Conservation (phyloP, 2,888 invertebrate species). For the Patella pellucida region DNA sequence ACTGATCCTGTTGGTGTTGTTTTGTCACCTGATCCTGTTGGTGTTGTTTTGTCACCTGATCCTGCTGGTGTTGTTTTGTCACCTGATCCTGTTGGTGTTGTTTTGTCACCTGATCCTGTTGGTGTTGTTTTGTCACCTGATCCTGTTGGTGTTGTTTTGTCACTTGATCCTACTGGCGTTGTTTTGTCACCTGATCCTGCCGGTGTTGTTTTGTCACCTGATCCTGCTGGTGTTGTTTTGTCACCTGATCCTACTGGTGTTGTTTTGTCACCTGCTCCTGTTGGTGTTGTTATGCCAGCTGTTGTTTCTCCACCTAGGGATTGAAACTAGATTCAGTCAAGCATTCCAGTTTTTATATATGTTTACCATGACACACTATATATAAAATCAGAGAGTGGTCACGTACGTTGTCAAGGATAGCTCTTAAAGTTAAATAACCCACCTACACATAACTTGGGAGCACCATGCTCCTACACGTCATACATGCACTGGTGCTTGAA, state of each 20-base stretch:
- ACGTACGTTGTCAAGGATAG: too few relatives aligned
- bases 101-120: constrained; percentile 1
- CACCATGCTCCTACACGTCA: too few relatives aligned
- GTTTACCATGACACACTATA: too few relatives aligned
- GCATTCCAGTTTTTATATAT: too few relatives aligned
- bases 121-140: constrained; percentile 22
- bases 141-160: constrained; percentile 12
- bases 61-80: constrained; percentile 20
- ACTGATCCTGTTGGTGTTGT: constrained; percentile 14
- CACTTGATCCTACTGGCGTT: constrained; percentile 19
- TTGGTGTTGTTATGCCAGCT: constrained; percentile 18
- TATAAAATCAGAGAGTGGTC: too few relatives aligned
- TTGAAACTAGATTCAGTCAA: background rate
- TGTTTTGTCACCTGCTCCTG: constrained; percentile 16
- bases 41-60: constrained; percentile 21
- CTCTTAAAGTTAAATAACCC: too few relatives aligned
- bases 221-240: constrained; percentile 15
- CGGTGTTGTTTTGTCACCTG: too few relatives aligned
- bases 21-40: constrained; percentile 11
- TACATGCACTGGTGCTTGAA: too few relatives aligned
- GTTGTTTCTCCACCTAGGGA: background rate
- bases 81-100: constrained; percentile 20
- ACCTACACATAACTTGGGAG: too few relatives aligned
- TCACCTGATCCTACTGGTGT: constrained; percentile 20
- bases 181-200: constrained; percentile 17